Base-by-base conservation (phyloP, 1,140 invertebrate genomes). In the Eriocheir sinensis region DNA sequence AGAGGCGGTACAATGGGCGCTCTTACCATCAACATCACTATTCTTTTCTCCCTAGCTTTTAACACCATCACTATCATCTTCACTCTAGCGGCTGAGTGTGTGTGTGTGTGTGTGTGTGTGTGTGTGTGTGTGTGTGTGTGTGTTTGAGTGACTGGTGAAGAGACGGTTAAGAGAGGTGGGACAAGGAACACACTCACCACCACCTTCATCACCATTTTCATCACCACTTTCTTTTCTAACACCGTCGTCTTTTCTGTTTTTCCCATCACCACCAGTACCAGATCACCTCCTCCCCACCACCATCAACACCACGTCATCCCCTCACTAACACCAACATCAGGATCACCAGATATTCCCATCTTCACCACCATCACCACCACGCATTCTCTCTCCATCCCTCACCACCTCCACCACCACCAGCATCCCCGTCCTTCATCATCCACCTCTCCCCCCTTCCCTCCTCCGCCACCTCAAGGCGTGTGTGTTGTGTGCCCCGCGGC, bases 141-240 rank as follows among this genome's bases (percentile, higher is more conserved):
- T n/a, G n/a, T n/a, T n/a, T n/a, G n/a, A n/a, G n/a, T 89, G 86
- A 38, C 15, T 89, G 86, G 41, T 41, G 86, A 15, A 44, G 60
- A 72, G 27, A 30, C n/a, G 79, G 9, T 0, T 9, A 21, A 34
- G 15, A 32, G 9, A 12, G 86, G 38, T 15, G 86, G 34, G 12
- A 44, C 36, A 89, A 40, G 8, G 32, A 89, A 4, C 9, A 72
- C 60, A n/a, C 12, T n/a, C 60, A n/a, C 60, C 60, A 72, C 44
- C 15, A 4, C 44, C 44, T 48, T 15, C 44, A 48, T 15, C 44
- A 48, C 4, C 44, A 48, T 15, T 15, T 8, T 15, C 44, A 48
- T 15, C 44, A 8, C 4, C 44, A 4, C 44, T 15, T 15, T 15
- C 44, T 48, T 15, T 15, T 8, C 44, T 48, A 48, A 15, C 15